These are phyloP conservation scores for Percopsis transmontana DNA, from an alignment of 2,113 vertebrate genomes.

Conservation along the genomic window DNA sequence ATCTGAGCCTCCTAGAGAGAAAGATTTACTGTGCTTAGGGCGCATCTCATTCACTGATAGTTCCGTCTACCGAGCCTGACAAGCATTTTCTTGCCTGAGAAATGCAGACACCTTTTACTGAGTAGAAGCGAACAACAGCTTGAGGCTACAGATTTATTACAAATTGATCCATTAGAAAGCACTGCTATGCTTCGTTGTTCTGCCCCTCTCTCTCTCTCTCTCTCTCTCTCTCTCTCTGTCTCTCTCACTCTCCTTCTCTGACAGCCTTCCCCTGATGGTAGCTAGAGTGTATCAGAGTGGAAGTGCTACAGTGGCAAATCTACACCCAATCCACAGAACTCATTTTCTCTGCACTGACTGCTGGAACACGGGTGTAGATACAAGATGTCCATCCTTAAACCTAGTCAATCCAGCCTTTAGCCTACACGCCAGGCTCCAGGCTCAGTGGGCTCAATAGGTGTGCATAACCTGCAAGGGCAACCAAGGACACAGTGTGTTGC, in stretches of 20 bases:
- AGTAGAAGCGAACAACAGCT: constrained; percentile 78
- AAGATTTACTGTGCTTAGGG: constrained; percentile 65
- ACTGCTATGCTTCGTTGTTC: constrained; percentile 70
- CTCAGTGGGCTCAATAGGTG: constrained; percentile 46
- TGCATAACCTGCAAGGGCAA: constrained; percentile 62
- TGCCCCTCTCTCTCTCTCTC: constrained; percentile 6
- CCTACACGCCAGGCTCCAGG: constrained; percentile 40
- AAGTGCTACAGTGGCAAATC: constrained; percentile 77
- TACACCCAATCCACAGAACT: constrained; percentile 74
- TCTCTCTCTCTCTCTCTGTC: not conserved
- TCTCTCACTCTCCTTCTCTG: constrained; percentile 36
- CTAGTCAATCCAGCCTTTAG: constrained; percentile 47
- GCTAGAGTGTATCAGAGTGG: constrained; percentile 69
- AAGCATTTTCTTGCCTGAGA: constrained; percentile 74
- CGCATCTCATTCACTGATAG: constrained; percentile 61
- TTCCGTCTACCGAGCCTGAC: constrained; percentile 64
- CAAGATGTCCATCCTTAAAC: constrained; percentile 64
- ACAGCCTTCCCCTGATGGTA: constrained; percentile 67
- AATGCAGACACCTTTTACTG: constrained; percentile 78
- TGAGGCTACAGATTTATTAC: constrained; percentile 84
- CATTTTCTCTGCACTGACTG: constrained; percentile 67
- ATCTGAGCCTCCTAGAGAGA: constrained; percentile 55
- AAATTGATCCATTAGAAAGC: constrained; percentile 84
- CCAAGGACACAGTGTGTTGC: constrained; percentile 62
- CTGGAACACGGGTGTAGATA: constrained; percentile 38